phyloP scores from a whole-genome alignment of 2,888 invertebrate species.

The Acrobasis repandana region DNA sequence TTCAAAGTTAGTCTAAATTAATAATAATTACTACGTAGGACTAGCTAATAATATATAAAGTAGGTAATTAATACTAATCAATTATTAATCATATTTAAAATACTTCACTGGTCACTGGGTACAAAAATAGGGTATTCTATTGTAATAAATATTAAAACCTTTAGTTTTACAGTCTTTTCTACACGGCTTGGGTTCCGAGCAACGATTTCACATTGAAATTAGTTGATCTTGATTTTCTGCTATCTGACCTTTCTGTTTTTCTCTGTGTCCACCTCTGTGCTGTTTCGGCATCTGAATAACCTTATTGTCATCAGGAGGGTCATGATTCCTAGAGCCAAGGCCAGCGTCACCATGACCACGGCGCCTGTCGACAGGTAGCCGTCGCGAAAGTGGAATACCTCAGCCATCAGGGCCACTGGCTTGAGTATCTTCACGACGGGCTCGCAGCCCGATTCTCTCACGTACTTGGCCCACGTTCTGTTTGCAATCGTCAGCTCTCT shows the following conservation, averaged over 20 bases:
- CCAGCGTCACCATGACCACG: constrained; percentile 60
- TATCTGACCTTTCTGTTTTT: constrained; percentile 65
- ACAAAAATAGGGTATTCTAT: constrained; percentile 10
- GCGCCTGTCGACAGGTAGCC: constrained; percentile 53
- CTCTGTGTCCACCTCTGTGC: constrained; percentile 51
- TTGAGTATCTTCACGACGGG: constrained; percentile 76
- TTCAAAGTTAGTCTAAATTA: not conserved
- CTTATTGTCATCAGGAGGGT: constrained; percentile 67
- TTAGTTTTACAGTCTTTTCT: constrained; percentile 18
- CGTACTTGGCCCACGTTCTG: constrained; percentile 88
- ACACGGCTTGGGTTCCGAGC: constrained; percentile 1
- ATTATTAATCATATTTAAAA: constrained; percentile 6
- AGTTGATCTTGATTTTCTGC: constrained; percentile 35
- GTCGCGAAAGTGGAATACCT: constrained; percentile 44
- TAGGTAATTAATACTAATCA: not conserved
- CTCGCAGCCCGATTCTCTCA: constrained; percentile 85
- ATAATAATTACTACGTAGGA: constrained; percentile 3
- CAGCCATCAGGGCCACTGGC: constrained; percentile 65
- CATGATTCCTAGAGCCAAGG: constrained; percentile 52
- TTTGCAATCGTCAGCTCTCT: constrained; percentile 83
- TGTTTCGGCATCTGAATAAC: constrained; percentile 50
- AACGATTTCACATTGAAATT: constrained; percentile 15
- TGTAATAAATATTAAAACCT: constrained; percentile 3
- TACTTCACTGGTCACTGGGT: not conserved
- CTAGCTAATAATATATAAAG: not conserved